phyloP scores from a whole-genome alignment of 2,113 vertebrate species.

The Serranochromis macrocephalus region DNA sequence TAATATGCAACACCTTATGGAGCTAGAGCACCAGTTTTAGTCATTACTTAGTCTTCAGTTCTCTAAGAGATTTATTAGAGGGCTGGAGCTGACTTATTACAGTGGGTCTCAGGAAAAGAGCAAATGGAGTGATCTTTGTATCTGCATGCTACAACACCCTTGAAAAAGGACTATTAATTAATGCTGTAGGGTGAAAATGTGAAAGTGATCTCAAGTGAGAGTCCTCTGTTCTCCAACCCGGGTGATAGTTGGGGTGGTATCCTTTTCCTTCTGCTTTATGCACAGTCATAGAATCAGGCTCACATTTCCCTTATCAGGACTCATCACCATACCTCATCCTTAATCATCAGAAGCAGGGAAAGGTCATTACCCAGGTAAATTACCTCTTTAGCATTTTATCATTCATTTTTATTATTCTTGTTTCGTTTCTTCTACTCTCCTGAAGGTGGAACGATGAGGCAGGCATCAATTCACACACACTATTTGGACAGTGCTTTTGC shows the following conservation, averaged over 20 bases:
- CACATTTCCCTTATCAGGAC: slow-evolving; percentile 18
- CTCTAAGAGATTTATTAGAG: slow-evolving; percentile 44
- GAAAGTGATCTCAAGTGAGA: background rate
- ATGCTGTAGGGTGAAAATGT: background rate
- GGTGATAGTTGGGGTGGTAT: background rate
- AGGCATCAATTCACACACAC: background rate
- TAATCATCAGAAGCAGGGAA: slow-evolving; percentile 47
- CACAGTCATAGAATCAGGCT: slow-evolving; percentile 14
- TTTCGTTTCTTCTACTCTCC: background rate
- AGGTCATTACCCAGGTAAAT: slow-evolving; percentile 49
- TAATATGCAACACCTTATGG: slow-evolving; percentile 26
- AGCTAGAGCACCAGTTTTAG: slow-evolving; percentile 24
- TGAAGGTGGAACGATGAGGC: background rate
- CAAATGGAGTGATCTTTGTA: slow-evolving; percentile 1
- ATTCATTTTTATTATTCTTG: slow-evolving; percentile 8
- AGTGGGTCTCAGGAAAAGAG: background rate
- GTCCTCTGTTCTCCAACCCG: background rate
- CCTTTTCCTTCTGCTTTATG: background rate
- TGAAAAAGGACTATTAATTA: slow-evolving; percentile 4
- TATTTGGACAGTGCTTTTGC: background rate
- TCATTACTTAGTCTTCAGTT: slow-evolving; percentile 34
- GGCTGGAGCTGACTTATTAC: background rate
- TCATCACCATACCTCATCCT: slow-evolving; percentile 28
- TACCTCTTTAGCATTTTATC: slow-evolving; percentile 55
- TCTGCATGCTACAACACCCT: background rate